Conservation (phyloP, 2,888 invertebrate species). For the Acleris laterana region DNA sequence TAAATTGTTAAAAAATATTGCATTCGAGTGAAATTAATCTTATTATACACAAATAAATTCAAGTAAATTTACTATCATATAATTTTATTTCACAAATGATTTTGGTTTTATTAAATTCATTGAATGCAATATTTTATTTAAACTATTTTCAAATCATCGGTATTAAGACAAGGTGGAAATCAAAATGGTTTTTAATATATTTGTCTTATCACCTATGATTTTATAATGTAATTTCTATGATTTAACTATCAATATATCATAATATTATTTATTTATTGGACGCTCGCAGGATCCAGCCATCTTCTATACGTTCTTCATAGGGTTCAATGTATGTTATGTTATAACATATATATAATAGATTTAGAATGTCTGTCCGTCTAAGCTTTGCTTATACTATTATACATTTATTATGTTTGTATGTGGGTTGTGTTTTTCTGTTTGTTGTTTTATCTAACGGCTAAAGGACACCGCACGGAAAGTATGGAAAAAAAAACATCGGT, state of each 20-base stretch:
- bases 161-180: too few species aligned
- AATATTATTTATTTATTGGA: slow-evolving; percentile 18
- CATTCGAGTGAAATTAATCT: neutral
- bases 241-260: neutral
- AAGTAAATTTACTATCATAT: too few species aligned
- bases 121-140: too few species aligned
- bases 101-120: too few species aligned
- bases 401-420: slow-evolving; percentile 31
- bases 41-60: too few species aligned
- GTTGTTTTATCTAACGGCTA: slow-evolving; percentile 22
- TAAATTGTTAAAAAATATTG: slow-evolving; percentile 9
- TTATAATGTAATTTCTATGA: slow-evolving; percentile 9
- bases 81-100: too few species aligned
- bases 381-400: slow-evolving; percentile 27
- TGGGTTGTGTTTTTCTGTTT: slow-evolving; percentile 29
- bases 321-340: slow-evolving; percentile 68
- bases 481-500: too few species aligned
- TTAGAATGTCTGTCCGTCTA: slow-evolving; percentile 24
- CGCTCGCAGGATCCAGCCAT: slow-evolving; percentile 69
- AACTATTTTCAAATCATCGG: too few species aligned
- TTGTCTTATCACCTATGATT: neutral
- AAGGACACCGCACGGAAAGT: too few species aligned
- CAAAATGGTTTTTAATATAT: neutral
- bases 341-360: neutral
- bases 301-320: slow-evolving; percentile 77